These are phyloP conservation scores for Cremastobaeus sp. DNA, from an alignment of 2,888 invertebrate species.

Conservation along the genomic window DNA sequence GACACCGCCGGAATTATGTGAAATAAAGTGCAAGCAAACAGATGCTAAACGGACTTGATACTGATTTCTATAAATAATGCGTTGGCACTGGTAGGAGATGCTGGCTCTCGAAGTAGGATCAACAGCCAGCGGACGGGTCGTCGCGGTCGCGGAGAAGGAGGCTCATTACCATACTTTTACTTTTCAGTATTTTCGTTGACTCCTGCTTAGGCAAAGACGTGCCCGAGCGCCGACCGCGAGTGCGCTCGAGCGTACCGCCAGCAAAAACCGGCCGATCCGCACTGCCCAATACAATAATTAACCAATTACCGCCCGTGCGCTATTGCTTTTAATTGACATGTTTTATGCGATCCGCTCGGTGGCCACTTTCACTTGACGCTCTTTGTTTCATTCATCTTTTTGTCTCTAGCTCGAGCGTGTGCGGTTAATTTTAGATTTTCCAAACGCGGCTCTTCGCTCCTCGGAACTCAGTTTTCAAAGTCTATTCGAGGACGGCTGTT, in stretches of 20 bases:
- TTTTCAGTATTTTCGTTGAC: slow-evolving; percentile 70
- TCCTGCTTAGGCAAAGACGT: slow-evolving; percentile 61
- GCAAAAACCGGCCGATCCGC: no score
- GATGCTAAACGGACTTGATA: slow-evolving; percentile 73
- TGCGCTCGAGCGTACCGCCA: not conserved
- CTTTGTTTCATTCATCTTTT: not conserved
- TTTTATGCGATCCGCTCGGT: slow-evolving; percentile 16
- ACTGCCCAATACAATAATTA: slow-evolving; percentile 10
- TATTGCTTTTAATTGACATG: slow-evolving; percentile 40
- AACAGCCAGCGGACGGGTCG: slow-evolving; percentile 33
- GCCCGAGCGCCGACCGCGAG: slow-evolving; percentile 27
- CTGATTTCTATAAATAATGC: slow-evolving; percentile 77
- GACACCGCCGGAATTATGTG: slow-evolving; percentile 63
- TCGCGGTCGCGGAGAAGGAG: slow-evolving; percentile 56
- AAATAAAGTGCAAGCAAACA: slow-evolving; percentile 70
- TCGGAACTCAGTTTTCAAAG: no score
- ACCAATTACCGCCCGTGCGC: slow-evolving; percentile 4
- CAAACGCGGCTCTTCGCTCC: no score
- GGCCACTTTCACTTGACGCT: slow-evolving; percentile 22
- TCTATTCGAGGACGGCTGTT: no score
- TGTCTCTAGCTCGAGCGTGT: not conserved
- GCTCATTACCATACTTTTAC: slow-evolving; percentile 66
- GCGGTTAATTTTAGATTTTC: not conserved
- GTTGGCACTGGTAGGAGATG: slow-evolving; percentile 65
- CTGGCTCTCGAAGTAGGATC: slow-evolving; percentile 57